Conservation (phyloP, 2,797 vertebrate genomes). For the Euphonia xanthogaster region DNA sequence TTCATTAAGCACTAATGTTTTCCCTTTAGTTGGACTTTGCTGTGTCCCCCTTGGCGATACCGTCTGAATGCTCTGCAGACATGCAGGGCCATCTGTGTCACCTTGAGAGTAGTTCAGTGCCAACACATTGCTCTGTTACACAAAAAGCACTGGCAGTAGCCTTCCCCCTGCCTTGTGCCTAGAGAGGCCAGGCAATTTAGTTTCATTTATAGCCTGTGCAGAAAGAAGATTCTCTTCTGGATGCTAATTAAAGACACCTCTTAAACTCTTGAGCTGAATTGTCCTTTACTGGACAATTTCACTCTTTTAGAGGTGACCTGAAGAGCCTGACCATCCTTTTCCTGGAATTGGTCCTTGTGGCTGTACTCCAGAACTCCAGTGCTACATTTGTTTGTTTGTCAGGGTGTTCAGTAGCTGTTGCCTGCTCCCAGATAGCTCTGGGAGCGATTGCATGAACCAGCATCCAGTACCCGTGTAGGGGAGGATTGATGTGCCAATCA, state of each 20-base stretch:
- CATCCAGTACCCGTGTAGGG: rapidly evolving
- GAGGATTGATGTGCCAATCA: neutral
- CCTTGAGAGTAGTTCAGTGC: constrained; percentile 47
- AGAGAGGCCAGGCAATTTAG: neutral
- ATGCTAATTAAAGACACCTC: constrained; percentile 8
- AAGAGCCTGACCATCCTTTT: neutral
- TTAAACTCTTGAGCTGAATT: neutral
- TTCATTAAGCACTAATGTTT: constrained; percentile 63
- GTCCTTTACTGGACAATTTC: neutral
- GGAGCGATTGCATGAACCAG: neutral
- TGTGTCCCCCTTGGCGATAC: constrained; percentile 41
- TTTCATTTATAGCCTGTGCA: neutral
- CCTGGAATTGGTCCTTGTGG: neutral
- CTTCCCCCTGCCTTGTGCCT: neutral
- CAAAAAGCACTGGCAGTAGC: neutral
- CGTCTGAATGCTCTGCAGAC: constrained; percentile 47
- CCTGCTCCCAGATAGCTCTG: neutral
- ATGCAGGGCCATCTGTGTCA: constrained; percentile 53
- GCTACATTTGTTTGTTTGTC: neutral
- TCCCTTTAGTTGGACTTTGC: constrained; percentile 46
- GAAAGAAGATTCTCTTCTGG: neutral
- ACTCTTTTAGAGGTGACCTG: neutral
- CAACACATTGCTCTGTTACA: neutral
- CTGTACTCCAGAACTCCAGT: neutral
- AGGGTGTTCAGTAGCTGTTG: neutral